These are phyloP conservation scores for Cepaea hortensis DNA, from an alignment of 2,888 invertebrate species.

Conservation along the genomic window DNA sequence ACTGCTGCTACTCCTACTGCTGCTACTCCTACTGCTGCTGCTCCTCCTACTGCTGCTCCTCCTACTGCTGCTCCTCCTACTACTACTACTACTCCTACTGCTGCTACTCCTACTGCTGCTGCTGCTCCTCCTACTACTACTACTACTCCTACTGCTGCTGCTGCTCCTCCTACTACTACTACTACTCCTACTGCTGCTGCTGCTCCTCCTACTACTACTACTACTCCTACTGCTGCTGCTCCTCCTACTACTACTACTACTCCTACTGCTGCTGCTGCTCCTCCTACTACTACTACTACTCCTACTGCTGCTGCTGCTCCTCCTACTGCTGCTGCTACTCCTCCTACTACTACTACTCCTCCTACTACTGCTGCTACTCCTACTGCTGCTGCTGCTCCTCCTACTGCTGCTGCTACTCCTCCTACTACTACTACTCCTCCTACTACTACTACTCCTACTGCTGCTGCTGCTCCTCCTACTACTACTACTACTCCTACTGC, in stretches of 20 bases:
- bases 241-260: not conserved
- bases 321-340: conserved; percentile 18
- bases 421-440: conserved; percentile 20
- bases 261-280: not conserved
- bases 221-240: too few relatives aligned
- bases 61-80: not conserved
- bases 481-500: conserved; percentile 19
- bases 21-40: conserved; percentile 12
- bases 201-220: too few relatives aligned
- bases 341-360: conserved; percentile 42
- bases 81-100: too few relatives aligned
- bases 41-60: conserved; percentile 37
- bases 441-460: conserved; percentile 28
- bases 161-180: conserved; percentile 17
- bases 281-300: not conserved
- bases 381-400: too few relatives aligned
- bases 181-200: conserved; percentile 10
- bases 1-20: conserved; percentile 21
- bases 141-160: conserved; percentile 27
- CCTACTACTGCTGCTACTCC: not conserved
- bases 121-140: not conserved
- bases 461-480: conserved; percentile 15
- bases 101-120: too few relatives aligned
- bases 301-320: not conserved
- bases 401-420: too few relatives aligned